These are phyloP conservation scores for Suillia variegata DNA, from an alignment of 2,888 invertebrate genomes.

Conservation along the genomic window DNA sequence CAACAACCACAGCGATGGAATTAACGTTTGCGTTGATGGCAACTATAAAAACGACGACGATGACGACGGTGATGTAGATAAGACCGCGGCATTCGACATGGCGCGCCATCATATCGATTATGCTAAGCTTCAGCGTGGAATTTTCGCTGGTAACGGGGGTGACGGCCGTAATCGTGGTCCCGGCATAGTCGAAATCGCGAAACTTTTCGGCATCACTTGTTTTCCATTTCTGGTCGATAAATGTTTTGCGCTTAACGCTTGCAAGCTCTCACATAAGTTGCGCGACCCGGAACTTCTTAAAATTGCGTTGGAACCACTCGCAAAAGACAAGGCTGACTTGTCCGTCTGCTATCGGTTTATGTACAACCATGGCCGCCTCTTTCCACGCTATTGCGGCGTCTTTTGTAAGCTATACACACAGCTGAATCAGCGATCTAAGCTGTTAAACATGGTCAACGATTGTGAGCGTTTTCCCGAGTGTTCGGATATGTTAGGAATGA, in stretches of 20 bases:
- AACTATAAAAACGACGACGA: no score
- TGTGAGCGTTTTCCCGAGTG: slow-evolving; percentile 37
- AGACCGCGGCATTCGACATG: no score
- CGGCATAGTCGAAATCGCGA: neutral
- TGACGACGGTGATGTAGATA: no score
- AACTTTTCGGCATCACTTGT: slow-evolving; percentile 32
- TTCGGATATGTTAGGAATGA: slow-evolving; percentile 21
- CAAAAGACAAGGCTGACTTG: slow-evolving; percentile 13
- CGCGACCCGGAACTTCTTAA: slow-evolving; percentile 21
- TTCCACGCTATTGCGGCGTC: slow-evolving; percentile 24
- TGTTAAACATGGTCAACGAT: slow-evolving; percentile 36
- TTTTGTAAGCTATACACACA: slow-evolving; percentile 34
- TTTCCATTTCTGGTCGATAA: slow-evolving; percentile 27
- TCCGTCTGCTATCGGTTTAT: slow-evolving; percentile 26
- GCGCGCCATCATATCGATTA: no score
- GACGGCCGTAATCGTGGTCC: no score
- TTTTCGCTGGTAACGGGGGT: no score
- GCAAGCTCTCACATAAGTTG: slow-evolving; percentile 25
- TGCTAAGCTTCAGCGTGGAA: no score
- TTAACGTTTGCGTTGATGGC: neutral
- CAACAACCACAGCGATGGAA: neutral
- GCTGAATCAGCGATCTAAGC: slow-evolving; percentile 34
- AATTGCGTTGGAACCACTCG: slow-evolving; percentile 18
- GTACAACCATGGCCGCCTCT: slow-evolving; percentile 30
- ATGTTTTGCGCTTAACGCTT: slow-evolving; percentile 20